Base-by-base conservation (phyloP, 2,113 vertebrate genomes). In the Myotis yumanensis region DNA sequence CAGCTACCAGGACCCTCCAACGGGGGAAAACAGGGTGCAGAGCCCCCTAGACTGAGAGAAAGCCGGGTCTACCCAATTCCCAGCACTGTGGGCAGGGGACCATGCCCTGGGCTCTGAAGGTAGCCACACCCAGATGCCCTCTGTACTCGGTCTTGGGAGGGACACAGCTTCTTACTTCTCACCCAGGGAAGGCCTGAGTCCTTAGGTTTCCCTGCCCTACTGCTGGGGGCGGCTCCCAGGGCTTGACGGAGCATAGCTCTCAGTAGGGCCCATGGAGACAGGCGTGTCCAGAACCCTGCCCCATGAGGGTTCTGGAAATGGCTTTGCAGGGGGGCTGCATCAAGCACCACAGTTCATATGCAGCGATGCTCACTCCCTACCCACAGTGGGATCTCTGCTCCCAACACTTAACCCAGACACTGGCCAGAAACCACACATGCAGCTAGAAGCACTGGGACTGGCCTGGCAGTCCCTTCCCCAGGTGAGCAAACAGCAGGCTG, bases 301-400 rank as follows among this genome's bases (percentile, higher is more conserved):
- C 43, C 2, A 3, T 0, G n/a, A 59, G 15, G 40, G 40, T 48
- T 40, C 66, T 73, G n/a, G 66, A 17, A 72, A 16, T 11, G 8
- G 20, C 14, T 68, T 32, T 12, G 12, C 14, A 12, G 7, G 17
- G 15, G 62, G 17, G 28, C 35, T 15, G 12, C 2, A 0, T 2
- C 35, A 28, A 10, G 28, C 30, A 69, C 22, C 62, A 23, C 9
- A 2, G 40, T 46, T 11, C 52, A 40, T 10, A 28, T 0, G 9
- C 4, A 10, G 23, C 1, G 17, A 37, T 11, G 6, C 0, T 1
- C 0, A 5, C 20, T 17, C 73, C 73, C 22, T 16, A 6, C 9
- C 9, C 46, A 3, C 64, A 66, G 14, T 32, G 32, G 30, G 85
- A 11, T 16, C 52, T 51, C 43, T 25, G 14, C 25, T 28, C 1